phyloP scores from a whole-genome alignment of 2,113 vertebrate species.

The Himantopus leucocephalus region DNA sequence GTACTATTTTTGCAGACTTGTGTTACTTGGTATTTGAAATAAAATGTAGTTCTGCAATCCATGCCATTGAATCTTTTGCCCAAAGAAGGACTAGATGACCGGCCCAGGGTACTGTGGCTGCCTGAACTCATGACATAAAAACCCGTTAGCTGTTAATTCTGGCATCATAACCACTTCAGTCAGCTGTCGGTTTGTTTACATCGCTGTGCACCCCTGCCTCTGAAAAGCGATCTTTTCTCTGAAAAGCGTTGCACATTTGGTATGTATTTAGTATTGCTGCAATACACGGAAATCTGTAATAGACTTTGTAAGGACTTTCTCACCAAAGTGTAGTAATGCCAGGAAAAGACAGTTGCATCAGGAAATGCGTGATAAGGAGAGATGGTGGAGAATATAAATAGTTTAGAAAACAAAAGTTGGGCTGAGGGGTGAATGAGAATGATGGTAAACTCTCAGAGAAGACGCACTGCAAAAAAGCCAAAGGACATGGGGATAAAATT shows the following conservation, averaged over 20 bases:
- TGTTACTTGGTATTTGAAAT: constrained; percentile 1
- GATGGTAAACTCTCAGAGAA: neutral
- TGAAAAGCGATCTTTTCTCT: neutral
- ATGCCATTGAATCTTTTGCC: neutral
- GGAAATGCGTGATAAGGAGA: neutral
- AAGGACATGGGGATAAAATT: neutral
- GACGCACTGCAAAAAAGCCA: neutral
- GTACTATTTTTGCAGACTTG: constrained; percentile 48
- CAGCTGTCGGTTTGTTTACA: neutral
- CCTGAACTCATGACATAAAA: constrained; percentile 6
- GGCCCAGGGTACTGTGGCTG: neutral
- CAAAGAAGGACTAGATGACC: neutral
- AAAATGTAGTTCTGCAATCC: neutral
- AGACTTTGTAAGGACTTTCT: neutral
- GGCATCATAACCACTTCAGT: neutral
- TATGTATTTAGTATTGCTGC: constrained; percentile 25
- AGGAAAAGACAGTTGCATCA: neutral
- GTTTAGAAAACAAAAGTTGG: constrained; percentile 21
- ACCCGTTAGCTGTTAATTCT: constrained; percentile 9
- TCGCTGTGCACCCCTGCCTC: neutral
- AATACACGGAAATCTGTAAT: neutral
- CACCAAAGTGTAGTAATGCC: neutral
- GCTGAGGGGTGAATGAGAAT: neutral
- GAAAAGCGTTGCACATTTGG: neutral
- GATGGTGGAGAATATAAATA: neutral